Base-by-base conservation (phyloP, 2,113 vertebrate species). In the Setophaga petechia region DNA sequence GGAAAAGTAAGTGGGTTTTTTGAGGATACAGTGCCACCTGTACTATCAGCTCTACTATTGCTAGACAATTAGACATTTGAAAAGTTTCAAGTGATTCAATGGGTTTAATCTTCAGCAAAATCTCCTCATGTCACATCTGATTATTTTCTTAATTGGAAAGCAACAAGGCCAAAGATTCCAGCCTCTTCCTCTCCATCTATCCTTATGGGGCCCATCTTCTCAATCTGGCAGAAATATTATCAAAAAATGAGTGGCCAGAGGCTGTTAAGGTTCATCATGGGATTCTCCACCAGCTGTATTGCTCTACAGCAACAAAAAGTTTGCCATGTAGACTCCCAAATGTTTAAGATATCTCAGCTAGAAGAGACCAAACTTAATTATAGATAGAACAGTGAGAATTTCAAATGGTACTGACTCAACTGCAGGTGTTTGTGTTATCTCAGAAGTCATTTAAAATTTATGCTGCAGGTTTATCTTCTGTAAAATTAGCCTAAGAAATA, bases 91-190 rank as follows among this genome's bases (percentile, higher is more conserved):
- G n/a, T 0, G 1, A 52, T 72, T 68, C 52, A 76, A 79, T 54
- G 31, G 3, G 61, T 79, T 77, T 5, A 35, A 47, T 88, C 47
- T 73, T 61, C 62, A 84, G 35, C 24, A 90, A 78, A 86, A 71
- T 19, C 5, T 44, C 55, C 54, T 76, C 33, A 31, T 15, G 31
- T n/a, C 17, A 13, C 10, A 5, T 52, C 47, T 2, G 5, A 78
- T 77, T 76, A 37, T 59, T 79, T 77, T 66, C 80, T 80, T 90
- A 87, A 81, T 54, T 59, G 57, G 82, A 94, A 82, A 91, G 23
- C 46, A 84, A 67, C 19, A 89, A 94, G 84, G 22, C 30, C 89
- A 92, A 80, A 82, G 47, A 77, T 59, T 18, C 21, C 71, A 92
- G 18, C 14, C 21, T 71, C n/a, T 72, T 63, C 79, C 46, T 85